phyloP scores from a whole-genome alignment of 1,140 invertebrate genomes.

The Aphelinus atriplicis region DNA sequence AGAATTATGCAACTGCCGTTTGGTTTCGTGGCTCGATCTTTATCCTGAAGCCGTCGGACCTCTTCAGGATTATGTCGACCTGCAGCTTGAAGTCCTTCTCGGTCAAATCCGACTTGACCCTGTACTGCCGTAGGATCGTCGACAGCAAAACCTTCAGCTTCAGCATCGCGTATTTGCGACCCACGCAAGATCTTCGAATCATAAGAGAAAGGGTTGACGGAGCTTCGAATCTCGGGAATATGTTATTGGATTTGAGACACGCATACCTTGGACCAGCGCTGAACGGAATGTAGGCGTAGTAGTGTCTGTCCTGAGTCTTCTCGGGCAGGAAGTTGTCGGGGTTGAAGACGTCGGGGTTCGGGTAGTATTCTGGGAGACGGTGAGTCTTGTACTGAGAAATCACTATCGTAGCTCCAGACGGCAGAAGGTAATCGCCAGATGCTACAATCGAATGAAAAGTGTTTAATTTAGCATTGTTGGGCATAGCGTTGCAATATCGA shows the following conservation, averaged over 20 bases:
- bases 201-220: no score
- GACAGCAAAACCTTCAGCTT: slow-evolving; percentile 74
- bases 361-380: slow-evolving; percentile 79
- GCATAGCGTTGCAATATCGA: no score
- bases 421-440: slow-evolving; percentile 69
- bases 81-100: slow-evolving; percentile 61
- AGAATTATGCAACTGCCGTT: slow-evolving; percentile 12
- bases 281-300: slow-evolving; percentile 90
- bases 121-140: slow-evolving; percentile 72
- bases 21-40: slow-evolving; percentile 56
- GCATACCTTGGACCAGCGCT: slow-evolving; percentile 85
- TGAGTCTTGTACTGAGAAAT: slow-evolving; percentile 79
- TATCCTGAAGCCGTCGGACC: slow-evolving; percentile 64
- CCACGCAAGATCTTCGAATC: slow-evolving; percentile 67
- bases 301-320: slow-evolving; percentile 79
- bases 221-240: no score
- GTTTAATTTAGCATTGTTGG: not conserved
- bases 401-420: slow-evolving; percentile 74
- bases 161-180: slow-evolving; percentile 76
- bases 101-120: slow-evolving; percentile 60
- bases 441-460: slow-evolving; percentile 53
- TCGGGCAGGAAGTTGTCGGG: slow-evolving; percentile 93
- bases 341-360: slow-evolving; percentile 86
- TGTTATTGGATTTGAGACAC: no score
- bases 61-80: slow-evolving; percentile 65